phyloP scores from a whole-genome alignment of 1,140 invertebrate genomes.

The Nomia melanderi region DNA sequence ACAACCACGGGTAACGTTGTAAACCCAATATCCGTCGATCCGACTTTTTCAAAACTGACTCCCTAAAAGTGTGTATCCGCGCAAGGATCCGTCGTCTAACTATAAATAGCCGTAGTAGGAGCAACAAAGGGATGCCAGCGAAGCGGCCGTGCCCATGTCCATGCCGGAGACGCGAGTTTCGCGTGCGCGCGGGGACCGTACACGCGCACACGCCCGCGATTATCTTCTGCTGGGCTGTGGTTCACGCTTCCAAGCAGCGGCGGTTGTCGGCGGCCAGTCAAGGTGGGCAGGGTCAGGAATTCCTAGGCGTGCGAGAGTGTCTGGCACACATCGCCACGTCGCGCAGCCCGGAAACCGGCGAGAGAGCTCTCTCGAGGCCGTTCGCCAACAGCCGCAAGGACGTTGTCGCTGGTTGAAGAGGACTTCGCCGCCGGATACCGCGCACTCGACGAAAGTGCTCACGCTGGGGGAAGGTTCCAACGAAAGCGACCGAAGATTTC shows the following conservation, averaged over 20 bases:
- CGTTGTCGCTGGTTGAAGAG: constrained; percentile 56
- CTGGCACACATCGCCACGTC: constrained; percentile 69
- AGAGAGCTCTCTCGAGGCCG: constrained; percentile 73
- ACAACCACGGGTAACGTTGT: no score
- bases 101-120: constrained; percentile 68
- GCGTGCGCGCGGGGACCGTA: constrained; percentile 43
- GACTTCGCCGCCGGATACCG: constrained; percentile 21
- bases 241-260: constrained; percentile 59
- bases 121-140: constrained; percentile 72
- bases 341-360: constrained; percentile 66
- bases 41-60: no score
- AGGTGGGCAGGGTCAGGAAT: constrained; percentile 76
- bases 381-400: constrained; percentile 73
- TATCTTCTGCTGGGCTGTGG: constrained; percentile 51
- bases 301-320: constrained; percentile 71
- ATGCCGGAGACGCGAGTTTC: constrained; percentile 53
- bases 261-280: constrained; percentile 58
- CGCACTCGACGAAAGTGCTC: neutral
- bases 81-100: constrained; percentile 13
- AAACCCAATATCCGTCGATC: no score
- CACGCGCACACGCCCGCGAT: constrained; percentile 65
- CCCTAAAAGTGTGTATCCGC: no score
- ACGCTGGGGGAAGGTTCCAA: no score
- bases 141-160: constrained; percentile 66
- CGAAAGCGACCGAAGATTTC: no score